phyloP scores from a whole-genome alignment of 1,140 invertebrate species.

The Hestina assimilis region DNA sequence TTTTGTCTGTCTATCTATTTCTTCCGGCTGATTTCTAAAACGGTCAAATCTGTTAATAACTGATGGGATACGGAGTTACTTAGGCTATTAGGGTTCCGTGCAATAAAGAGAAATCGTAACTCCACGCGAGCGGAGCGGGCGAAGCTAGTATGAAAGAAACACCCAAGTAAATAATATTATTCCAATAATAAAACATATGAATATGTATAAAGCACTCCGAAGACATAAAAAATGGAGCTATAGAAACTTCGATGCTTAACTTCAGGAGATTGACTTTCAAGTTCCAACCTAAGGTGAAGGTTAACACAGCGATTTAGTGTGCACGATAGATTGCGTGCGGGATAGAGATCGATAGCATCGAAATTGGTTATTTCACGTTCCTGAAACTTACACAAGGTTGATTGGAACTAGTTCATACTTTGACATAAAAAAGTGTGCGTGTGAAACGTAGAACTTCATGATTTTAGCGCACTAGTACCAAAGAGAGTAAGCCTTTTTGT shows the following conservation, averaged over 20 bases:
- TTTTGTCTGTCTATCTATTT: too few relatives aligned
- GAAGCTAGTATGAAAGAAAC: too few relatives aligned
- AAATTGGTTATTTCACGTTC: constrained; percentile 10
- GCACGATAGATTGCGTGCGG: constrained; percentile 9
- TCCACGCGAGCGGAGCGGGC: too few relatives aligned
- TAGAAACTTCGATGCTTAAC: neutral
- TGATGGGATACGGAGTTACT: neutral
- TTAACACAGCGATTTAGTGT: constrained; percentile 5
- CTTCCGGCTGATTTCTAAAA: too few relatives aligned
- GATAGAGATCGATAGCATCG: constrained; percentile 5
- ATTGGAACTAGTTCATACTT: constrained; percentile 3
- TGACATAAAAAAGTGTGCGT: too few relatives aligned
- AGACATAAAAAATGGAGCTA: neutral
- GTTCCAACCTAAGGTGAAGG: constrained; percentile 11
- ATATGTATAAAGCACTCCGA: neutral
- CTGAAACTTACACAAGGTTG: constrained; percentile 8
- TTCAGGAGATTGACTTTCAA: constrained; percentile 1
- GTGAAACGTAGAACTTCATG: too few relatives aligned
- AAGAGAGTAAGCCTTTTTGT: too few relatives aligned
- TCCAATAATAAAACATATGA: neutral
- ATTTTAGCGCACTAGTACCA: too few relatives aligned
- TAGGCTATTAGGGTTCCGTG: neutral
- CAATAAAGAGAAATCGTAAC: too few relatives aligned
- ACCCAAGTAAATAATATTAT: too few relatives aligned
- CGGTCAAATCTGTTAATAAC: too few relatives aligned